Evolutionary conservation across 2,888 invertebrate species (phyloP).

Genomic region (Drosophila anomelani): DNA sequence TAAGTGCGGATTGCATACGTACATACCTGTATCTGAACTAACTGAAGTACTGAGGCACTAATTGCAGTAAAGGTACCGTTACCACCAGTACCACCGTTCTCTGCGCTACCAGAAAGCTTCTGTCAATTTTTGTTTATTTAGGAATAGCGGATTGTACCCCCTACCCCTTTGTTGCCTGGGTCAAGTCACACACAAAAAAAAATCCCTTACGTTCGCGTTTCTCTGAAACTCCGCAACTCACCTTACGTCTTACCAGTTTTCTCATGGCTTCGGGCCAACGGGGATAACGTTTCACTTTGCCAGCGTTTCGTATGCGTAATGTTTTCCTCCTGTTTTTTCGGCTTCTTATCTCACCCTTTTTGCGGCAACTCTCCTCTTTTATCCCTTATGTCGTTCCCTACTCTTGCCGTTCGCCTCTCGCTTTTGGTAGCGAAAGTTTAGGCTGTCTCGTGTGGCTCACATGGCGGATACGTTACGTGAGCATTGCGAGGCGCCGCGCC

Average conservation of each 20-base stretch:
- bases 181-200: conserved; percentile 13
- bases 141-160: conserved; percentile 1
- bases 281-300: conserved; percentile 40
- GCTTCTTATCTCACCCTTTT: conserved; percentile 2
- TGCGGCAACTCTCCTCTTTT: not conserved
- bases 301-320: conserved; percentile 64
- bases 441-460: conserved; percentile 51
- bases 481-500: conserved; percentile 49
- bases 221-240: not conserved
- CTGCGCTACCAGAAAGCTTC: not conserved
- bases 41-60: not conserved
- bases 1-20: no score
- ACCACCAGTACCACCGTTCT: no score
- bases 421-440: conserved; percentile 6
- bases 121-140: not conserved
- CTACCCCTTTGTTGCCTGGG: conserved; percentile 1
- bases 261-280: conserved; percentile 10
- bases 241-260: conserved; percentile 1
- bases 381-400: not conserved
- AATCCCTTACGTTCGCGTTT: conserved; percentile 1
- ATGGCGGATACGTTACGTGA: conserved; percentile 66
- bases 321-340: conserved; percentile 18
- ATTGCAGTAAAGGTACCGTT: no score
- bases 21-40: not conserved
- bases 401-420: not conserved